Percentiles rank a stretch among this genome's conserved stretches.
phyloP scores from a whole-genome alignment of 2,888 invertebrate species.

The Rhopalosiphum nymphaeae region DNA sequence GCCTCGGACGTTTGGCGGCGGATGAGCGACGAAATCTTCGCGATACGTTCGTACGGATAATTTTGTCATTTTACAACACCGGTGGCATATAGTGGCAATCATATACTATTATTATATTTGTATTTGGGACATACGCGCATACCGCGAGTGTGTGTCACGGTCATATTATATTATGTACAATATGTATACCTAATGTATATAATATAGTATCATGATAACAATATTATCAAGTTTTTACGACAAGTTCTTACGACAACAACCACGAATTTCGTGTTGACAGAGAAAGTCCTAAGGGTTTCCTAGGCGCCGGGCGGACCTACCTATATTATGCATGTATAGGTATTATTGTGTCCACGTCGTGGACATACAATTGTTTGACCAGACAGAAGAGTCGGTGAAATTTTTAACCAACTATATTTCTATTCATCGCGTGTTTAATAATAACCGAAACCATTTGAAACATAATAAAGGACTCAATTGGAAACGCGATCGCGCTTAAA shows the following conservation, averaged over 20 bases:
- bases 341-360: background rate
- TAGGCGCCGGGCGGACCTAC: conserved; percentile 35
- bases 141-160: conserved; percentile 39
- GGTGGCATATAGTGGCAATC: background rate
- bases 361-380: background rate
- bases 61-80: background rate
- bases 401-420: background rate
- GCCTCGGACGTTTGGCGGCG: conserved; percentile 1
- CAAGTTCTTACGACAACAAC: background rate
- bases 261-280: conserved; percentile 8
- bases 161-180: background rate
- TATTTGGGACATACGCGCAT: conserved; percentile 9
- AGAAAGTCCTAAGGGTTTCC: conserved; percentile 51
- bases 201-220: background rate
- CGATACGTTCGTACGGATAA: background rate
- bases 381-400: conserved; percentile 34
- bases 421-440: conserved; percentile 4
- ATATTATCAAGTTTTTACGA: background rate
- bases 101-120: background rate
- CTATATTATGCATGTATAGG: background rate
- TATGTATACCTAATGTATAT: background rate
- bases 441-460: background rate
- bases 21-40: conserved; percentile 19
- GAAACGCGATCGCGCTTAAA: background rate
- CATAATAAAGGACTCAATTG: background rate